Base-by-base conservation (phyloP, 2,797 vertebrate genomes). In the Micropoecilia bifurca region DNA sequence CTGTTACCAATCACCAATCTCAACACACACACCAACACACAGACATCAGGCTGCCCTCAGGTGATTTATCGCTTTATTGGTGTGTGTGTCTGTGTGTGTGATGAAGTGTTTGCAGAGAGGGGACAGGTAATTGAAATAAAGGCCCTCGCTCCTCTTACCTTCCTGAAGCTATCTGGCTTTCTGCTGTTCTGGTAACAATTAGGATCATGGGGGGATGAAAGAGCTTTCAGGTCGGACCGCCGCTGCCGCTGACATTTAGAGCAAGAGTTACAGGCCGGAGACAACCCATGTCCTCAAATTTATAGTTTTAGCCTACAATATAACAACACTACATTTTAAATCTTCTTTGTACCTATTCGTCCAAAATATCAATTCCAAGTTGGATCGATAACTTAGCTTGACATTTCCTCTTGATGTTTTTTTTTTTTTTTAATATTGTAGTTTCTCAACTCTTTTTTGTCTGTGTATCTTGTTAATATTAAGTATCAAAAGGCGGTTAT, bases 61-160 rank as follows among this genome's bases (percentile, higher is more conserved):
- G 75, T 83, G 76, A 90, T 81, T 66, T 84, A 84, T 79, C 59
- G 80, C 63, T 55, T 71, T 84, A 77, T 66, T 79, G 36, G 71
- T 36, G 9, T 18, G 16, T 75, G 61, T 75, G 77, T 75, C 13
- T 76, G 69, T 79, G 73, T 47, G 77, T 66, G 66, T 73, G 79
- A 71, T 5, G 53, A 73, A 66, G 59, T 71, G 77, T 87, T 74
- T 78, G 78, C 76, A 68, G 41, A 78, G 75, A 77, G 73, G 74
- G 71, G 79, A 80, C 73, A 85, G 74, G 78, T 87, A 82, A 92
- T 90, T 89, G 81, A 91, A 87, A 85, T 84, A 79, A 87, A 90
- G 66, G 69, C 45, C 46, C 25, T 80, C 61, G 41, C 39, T 81
- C 57, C 61, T 46, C 36, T 75, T 45, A 73, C 68, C 78, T 82